These are phyloP conservation scores for Scaeva pyrastri DNA, from an alignment of 2,888 invertebrate genomes.

Conservation along the genomic window DNA sequence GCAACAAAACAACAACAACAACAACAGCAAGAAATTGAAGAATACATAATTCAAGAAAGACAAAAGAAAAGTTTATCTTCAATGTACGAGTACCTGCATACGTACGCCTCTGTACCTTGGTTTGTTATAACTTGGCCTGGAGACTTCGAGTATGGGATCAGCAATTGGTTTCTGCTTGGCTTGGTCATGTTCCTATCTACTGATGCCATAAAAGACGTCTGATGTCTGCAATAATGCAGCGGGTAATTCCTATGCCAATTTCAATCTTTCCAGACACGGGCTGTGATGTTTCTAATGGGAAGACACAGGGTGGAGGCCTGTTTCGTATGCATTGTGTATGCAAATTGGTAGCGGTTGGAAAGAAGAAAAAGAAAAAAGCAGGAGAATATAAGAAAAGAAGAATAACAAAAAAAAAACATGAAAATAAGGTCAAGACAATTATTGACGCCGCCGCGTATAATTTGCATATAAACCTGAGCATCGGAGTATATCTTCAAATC, in stretches of 20 bases:
- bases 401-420: too few species aligned
- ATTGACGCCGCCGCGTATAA: slow-evolving; percentile 65
- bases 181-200: slow-evolving; percentile 37
- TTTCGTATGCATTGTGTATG: slow-evolving; percentile 29
- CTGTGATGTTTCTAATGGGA: not conserved
- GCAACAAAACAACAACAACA: not conserved
- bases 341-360: slow-evolving; percentile 43
- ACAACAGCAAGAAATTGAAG: not conserved
- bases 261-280: slow-evolving; percentile 12
- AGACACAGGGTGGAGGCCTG: slow-evolving; percentile 23
- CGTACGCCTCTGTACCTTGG: not conserved
- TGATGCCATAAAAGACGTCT: slow-evolving; percentile 43
- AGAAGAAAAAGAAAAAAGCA: slow-evolving; percentile 6
- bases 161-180: slow-evolving; percentile 55
- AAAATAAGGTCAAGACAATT: slow-evolving; percentile 72
- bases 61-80: slow-evolving; percentile 34
- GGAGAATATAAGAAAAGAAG: slow-evolving; percentile 3
- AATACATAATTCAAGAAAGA: slow-evolving; percentile 3
- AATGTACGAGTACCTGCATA: too few species aligned
- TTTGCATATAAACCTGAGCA: slow-evolving; percentile 62
- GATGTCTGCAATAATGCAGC: slow-evolving; percentile 51
- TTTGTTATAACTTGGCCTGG: slow-evolving; percentile 34
- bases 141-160: slow-evolving; percentile 53
- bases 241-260: slow-evolving; percentile 65
- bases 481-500: slow-evolving; percentile 46